Conservation (phyloP, 2,797 vertebrate genomes). For the Chrysocyon brachyurus region DNA sequence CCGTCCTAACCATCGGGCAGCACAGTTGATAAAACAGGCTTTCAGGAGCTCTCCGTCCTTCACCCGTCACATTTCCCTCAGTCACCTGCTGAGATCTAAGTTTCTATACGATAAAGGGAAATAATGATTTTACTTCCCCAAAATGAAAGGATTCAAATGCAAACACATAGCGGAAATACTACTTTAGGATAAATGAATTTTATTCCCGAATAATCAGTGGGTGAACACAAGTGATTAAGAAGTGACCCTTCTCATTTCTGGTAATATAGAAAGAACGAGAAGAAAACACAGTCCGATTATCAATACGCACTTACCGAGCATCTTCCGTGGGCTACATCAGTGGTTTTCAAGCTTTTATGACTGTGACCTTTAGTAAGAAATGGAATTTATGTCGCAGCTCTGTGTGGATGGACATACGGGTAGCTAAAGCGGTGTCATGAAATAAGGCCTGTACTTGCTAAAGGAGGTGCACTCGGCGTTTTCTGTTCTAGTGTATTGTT, state of each 20-base stretch:
- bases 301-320: neutral
- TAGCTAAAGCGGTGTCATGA: neutral
- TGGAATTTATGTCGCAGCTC: neutral
- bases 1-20: neutral
- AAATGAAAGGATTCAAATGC: slow-evolving; percentile 44
- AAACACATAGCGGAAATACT: neutral
- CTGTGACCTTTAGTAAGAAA: slow-evolving; percentile 62
- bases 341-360: slow-evolving; percentile 34
- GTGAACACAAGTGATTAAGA: slow-evolving; percentile 33
- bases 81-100: neutral
- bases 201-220: neutral
- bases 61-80: neutral
- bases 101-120: slow-evolving; percentile 11
- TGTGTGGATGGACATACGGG: neutral
- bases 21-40: neutral
- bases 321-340: neutral
- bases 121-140: slow-evolving; percentile 6
- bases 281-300: neutral
- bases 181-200: slow-evolving; percentile 8
- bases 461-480: neutral
- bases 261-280: neutral
- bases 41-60: neutral
- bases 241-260: neutral
- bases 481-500: neutral
- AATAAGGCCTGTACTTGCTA: neutral